A percentile compares a stretch with the other conserved stretches of the same genome.
Evolutionary conservation across 2,113 vertebrate species (phyloP).

Genomic region (Takifugu bimaculatus): DNA sequence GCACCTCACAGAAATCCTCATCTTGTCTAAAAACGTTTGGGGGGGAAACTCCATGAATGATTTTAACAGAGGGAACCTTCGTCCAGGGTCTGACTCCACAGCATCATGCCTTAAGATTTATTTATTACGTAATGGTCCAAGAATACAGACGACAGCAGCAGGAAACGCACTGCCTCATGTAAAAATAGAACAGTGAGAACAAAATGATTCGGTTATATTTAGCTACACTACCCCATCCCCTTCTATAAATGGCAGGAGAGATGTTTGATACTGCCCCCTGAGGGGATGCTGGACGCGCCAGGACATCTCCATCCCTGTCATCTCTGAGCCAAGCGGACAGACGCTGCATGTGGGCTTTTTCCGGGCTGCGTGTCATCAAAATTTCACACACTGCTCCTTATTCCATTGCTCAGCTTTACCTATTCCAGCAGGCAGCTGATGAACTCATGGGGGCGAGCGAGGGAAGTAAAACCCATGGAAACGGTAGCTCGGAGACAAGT

Average conservation of each 20-base stretch:
- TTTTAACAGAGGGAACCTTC: background rate
- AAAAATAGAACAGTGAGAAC: constrained; percentile 58
- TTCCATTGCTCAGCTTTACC: constrained; percentile 47
- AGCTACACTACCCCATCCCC: constrained; percentile 18
- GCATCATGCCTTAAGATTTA: constrained; percentile 24
- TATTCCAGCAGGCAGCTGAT: constrained; percentile 26
- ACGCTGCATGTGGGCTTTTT: background rate
- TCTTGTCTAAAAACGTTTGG: background rate
- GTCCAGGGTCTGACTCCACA: constrained; percentile 13
- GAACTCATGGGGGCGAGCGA: constrained; percentile 26
- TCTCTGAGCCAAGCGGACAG: constrained; percentile 31
- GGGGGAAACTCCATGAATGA: background rate
- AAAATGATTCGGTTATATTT: constrained; percentile 52
- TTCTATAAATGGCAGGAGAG: constrained; percentile 54
- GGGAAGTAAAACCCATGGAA: constrained; percentile 57
- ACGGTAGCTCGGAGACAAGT: constrained; percentile 29
- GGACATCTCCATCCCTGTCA: constrained; percentile 15
- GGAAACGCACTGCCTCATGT: constrained; percentile 37
- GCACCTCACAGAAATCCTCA: constrained; percentile 8
- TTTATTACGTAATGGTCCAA: constrained; percentile 55
- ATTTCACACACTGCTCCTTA: constrained; percentile 39
- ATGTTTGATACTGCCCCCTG: constrained; percentile 26
- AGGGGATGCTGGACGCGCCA: constrained; percentile 17
- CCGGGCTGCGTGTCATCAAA: constrained; percentile 40
- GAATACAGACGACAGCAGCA: constrained; percentile 37